Evolutionary conservation across 2,113 vertebrate species (phyloP), one percentile per base, ranked within the genome.

Genomic region (Cyanoramphus novaezelandiae): DNA sequence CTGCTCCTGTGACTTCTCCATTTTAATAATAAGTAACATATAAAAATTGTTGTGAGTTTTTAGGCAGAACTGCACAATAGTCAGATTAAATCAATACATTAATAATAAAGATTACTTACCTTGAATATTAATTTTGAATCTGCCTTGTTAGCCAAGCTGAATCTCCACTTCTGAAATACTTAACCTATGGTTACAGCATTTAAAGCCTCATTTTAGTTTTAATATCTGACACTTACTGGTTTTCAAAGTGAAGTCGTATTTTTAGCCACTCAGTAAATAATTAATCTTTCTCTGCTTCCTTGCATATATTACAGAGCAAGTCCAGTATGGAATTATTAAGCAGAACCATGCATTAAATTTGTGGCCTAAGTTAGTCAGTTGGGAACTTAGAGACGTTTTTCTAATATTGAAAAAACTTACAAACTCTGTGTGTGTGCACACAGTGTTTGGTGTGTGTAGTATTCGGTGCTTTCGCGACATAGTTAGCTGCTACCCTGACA

Each of bases 241-340:
- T 97, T 97, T 95, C 77, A 93, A 28, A 96, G 69, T 67, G 20
- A 94, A 94, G 49, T 85, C 17, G 5, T 80, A 53, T 79, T 82
- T 92, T 89, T 95, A 90, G 74, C 33, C 14, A 59, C 55, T 75
- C 29, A 15, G 62, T 94, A 91, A 91, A 83, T 90, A 90, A 72
- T 80, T 75, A 3, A 52, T 90, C 37, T 86, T 93, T 92, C 90
- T 75, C 55, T 94, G 13, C 39, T 86, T 11, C 78, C 47, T 64
- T 76, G 20, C 88, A n/a, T 71, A 19, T 90, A 20, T 90, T 70
- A 44, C n/a, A 5, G 31, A 69, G 65, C 80, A 80, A 74, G 55
- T 27, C 25, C 75, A 67, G 52, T 75, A 29, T 80, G 63, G 70
- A 88, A 52, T 78, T 90, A 68, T 88, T 63, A 88, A 74, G 21